A percentile compares a stretch with the other conserved stretches of the same genome.
These are phyloP conservation scores for Epizoanthus ramosus DNA, from an alignment of 92 coral and sea anemone species.

Conservation along the genomic window DNA sequence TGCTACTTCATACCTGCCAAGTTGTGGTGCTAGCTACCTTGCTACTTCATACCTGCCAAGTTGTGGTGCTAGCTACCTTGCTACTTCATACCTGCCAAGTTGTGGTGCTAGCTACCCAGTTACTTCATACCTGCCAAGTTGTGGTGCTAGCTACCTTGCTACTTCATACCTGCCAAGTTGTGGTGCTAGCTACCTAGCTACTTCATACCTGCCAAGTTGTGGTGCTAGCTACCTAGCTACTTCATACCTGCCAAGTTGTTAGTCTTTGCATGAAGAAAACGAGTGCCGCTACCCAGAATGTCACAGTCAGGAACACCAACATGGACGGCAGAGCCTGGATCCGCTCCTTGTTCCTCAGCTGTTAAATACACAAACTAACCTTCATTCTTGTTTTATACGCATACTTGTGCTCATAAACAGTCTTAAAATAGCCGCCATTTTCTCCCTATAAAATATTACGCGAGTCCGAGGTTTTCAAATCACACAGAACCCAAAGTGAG, in stretches of 20 bases:
- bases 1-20: no score
- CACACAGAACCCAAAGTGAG: no score
- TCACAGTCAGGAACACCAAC: conserved; percentile 62
- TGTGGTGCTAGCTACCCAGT: no score
- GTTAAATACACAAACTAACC: conserved; percentile 5
- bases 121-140: no score
- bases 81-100: neutral
- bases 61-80: no score
- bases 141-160: neutral
- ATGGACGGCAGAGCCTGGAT: conserved; percentile 64
- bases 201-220: neutral
- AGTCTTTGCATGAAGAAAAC: conserved; percentile 83
- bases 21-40: no score
- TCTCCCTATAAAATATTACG: no score
- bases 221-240: neutral
- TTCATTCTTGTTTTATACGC: no score
- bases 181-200: neutral
- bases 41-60: no score
- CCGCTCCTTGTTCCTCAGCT: conserved; percentile 86
- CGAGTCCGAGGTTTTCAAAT: no score
- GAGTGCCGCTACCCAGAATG: conserved; percentile 83
- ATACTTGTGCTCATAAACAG: no score
- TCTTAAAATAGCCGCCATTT: no score
- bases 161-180: neutral
- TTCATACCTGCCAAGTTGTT: conserved; percentile 96